A percentile compares a stretch with the other conserved stretches of the same genome.
These are phyloP conservation scores for Hypomecis atomaria DNA, from an alignment of 2,888 invertebrate genomes.

Conservation along the genomic window DNA sequence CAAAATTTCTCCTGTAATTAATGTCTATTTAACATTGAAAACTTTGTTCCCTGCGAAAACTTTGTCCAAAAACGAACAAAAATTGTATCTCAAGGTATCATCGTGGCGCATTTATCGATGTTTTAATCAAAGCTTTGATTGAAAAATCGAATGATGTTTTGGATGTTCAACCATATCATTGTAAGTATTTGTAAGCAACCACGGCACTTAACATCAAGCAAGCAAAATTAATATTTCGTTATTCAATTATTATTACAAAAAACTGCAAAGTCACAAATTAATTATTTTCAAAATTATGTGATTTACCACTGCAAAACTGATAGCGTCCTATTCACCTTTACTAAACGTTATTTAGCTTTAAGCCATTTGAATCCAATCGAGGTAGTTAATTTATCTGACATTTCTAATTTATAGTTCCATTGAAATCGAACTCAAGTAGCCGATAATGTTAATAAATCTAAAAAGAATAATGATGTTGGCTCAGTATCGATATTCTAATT, in stretches of 20 bases:
- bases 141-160: too few species aligned
- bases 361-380: constrained; percentile 52
- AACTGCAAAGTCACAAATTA: not conserved
- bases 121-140: too few species aligned
- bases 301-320: not conserved
- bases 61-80: too few species aligned
- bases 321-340: not conserved
- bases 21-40: too few species aligned
- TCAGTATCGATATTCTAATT: constrained; percentile 25
- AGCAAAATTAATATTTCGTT: not conserved
- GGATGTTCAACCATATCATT: too few species aligned
- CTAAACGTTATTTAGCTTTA: constrained; percentile 40
- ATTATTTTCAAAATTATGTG: not conserved
- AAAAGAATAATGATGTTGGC: constrained; percentile 31
- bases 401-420: constrained; percentile 60
- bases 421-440: constrained; percentile 58
- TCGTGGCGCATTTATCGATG: too few species aligned
- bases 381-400: constrained; percentile 52
- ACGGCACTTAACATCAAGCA: too few species aligned
- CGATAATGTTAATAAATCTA: constrained; percentile 31
- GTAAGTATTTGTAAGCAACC: too few species aligned
- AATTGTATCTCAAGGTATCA: too few species aligned
- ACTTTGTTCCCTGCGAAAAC: too few species aligned
- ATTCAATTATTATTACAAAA: not conserved
- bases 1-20: too few species aligned